Evolutionary conservation across 2,888 invertebrate genomes (phyloP), one percentile per base, ranked within the genome.

Genomic region (Archips xylosteana): DNA sequence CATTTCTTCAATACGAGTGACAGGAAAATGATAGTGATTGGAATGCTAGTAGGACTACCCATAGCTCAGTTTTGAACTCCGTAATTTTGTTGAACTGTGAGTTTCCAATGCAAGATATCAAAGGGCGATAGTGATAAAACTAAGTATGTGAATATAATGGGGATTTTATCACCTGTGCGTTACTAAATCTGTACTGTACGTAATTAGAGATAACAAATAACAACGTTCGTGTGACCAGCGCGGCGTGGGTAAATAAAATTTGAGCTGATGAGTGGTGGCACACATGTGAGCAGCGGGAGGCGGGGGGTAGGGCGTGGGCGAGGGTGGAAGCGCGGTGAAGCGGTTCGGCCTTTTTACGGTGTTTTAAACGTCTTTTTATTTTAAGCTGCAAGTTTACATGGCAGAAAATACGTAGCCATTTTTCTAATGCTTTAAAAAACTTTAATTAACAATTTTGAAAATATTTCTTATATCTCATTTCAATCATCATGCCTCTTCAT

Each of bases 201-300:
- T 70, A 69, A 74, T 70, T 70, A 70, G 54, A 60, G 51, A 45
- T 61, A 64, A 81, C 83, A 81, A 84, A 81, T 82, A 82, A 79
- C 84, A 84, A 82, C 80, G 80, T 78, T 75, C 75, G 77, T 75
- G 78, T 77, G 77, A 74, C 63, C 76, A 77, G 81, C 79, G 79
- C 82, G 80, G 82, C 83, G 82, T 82, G 81, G 81, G 78, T 81
- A 80, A 83, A 80, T 83, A 81, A 84, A 80, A 80, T 74, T 84
- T 80, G 83, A 87, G 87, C 87, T 84, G 86, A 91, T 91, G 93
- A 92, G 92, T 90, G 89, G 89, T 87, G 89, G 89, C 92, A 92
- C 93, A 77, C 71, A 71, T 71, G 75, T 75, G 77, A 67, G 62
- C 70, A 65, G 70, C 34, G 65, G 72, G 73, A 70, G 64, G 74